Evolutionary conservation across 1,140 invertebrate species (phyloP), one percentile per base, ranked within the genome.

Genomic region (Apis laboriosa): DNA sequence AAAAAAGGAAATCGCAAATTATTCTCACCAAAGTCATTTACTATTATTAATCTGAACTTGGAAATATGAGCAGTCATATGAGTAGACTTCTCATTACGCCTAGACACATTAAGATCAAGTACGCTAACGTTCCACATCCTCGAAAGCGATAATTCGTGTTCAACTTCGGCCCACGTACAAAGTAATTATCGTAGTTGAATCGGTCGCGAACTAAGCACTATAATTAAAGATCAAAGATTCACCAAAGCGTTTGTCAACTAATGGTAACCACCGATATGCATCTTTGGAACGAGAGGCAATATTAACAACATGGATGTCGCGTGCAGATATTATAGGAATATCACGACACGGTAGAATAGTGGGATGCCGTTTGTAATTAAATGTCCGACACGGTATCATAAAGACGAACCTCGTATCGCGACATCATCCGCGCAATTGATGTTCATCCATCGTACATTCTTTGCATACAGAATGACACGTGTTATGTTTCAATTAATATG

Each of bases 341-440:
- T 73, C 80, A 64, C 64, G 61, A 64, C 60, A 64, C 43, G 61
- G 55, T 61, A 61, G 58, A 43, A 55, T 28, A 19, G 24, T 0
- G 71, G 77, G 24, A 15, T 73, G 66, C 60, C 70, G 76, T 79
- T 85, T 86, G 83, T 89, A 90, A 90, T 90, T 90, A 90, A 89
- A 89, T 84, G 86, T 88, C 88, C 83, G 85, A 89, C 83, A 84
- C 76, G 77, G 74, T 70, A 89, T 77, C 84, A 79, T 86, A 80
- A 86, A 88, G 84, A 60, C 80, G 80, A 73, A 63, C 34, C 86
- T 72, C 56, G 24, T 67, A 61, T 85, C 74, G 43, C 76, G 82
- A 74, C 80, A 85, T 81, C 86, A 88, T 88, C 89, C 83, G 88
- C 85, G 84, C 85, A 77, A 86, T 64, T 90, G 84, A 83, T 83